Conservation (phyloP, 1,140 invertebrate species). For the Leptinotarsa texana region DNA sequence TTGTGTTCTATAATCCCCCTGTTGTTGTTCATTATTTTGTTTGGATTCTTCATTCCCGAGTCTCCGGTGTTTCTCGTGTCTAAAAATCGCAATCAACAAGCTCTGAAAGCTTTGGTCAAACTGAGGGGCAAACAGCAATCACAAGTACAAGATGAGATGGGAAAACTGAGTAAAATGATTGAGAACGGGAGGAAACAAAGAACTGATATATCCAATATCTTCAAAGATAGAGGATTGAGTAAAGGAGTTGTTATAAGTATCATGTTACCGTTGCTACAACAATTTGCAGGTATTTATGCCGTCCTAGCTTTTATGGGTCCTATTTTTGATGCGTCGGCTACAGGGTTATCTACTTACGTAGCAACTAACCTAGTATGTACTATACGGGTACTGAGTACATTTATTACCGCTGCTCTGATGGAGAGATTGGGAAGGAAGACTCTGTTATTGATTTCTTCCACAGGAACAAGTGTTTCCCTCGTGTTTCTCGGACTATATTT, state of each 20-base stretch:
- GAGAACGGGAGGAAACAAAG: slow-evolving; percentile 47
- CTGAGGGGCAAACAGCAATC: slow-evolving; percentile 61
- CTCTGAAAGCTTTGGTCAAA: slow-evolving; percentile 64
- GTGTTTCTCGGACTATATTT: slow-evolving; percentile 48
- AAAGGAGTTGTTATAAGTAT: slow-evolving; percentile 75
- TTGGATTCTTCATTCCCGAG: slow-evolving; percentile 67
- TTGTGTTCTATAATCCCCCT: slow-evolving; percentile 57
- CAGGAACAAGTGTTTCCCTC: slow-evolving; percentile 59
- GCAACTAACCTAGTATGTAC: slow-evolving; percentile 76
- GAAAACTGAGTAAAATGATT: slow-evolving; percentile 27
- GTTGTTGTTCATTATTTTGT: slow-evolving; percentile 59
- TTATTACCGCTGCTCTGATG: slow-evolving; percentile 72
- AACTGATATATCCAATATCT: slow-evolving; percentile 27
- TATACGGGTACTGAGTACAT: slow-evolving; percentile 76
- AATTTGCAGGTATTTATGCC: slow-evolving; percentile 83
- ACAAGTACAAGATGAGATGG: slow-evolving; percentile 28
- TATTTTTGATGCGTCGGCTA: slow-evolving; percentile 73
- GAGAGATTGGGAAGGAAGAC: slow-evolving; percentile 74
- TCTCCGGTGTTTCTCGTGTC: slow-evolving; percentile 74
- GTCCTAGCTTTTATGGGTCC: slow-evolving; percentile 78
- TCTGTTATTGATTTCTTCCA: slow-evolving; percentile 70
- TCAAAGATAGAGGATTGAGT: slow-evolving; percentile 55
- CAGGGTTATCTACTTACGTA: slow-evolving; percentile 59
- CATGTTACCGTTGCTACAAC: slow-evolving; percentile 83
- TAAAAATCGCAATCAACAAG: slow-evolving; percentile 62